Percentiles rank a stretch among this genome's conserved stretches.
Conservation (phyloP, 2,888 invertebrate species). For the Epiblema foenella region DNA sequence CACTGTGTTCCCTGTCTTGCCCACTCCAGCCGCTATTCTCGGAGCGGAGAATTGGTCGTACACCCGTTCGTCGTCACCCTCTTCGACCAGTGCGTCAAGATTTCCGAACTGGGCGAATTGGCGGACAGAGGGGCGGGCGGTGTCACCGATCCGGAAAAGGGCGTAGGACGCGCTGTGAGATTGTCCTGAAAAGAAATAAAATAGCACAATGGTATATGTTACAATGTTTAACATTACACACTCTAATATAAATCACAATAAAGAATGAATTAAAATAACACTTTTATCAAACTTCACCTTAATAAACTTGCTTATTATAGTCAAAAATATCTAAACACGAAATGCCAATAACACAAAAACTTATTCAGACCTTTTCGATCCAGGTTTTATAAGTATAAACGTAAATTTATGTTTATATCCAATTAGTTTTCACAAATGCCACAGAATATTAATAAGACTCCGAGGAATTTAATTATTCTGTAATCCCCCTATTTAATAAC, state of each 20-base stretch:
- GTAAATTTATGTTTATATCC: no score
- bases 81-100: conserved; percentile 89
- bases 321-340: no score
- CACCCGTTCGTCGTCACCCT: conserved; percentile 88
- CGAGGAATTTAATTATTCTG: conserved; percentile 24
- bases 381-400: no score
- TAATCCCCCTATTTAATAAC: conserved; percentile 8
- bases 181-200: conserved; percentile 87
- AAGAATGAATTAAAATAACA: background rate
- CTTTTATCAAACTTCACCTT: conserved; percentile 66
- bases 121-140: conserved; percentile 90
- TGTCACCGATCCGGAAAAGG: conserved; percentile 91
- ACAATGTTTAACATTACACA: no score
- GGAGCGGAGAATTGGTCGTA: conserved; percentile 94
- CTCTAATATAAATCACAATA: no score
- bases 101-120: conserved; percentile 94
- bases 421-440: conserved; percentile 11
- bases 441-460: conserved; percentile 24
- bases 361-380: no score
- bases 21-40: conserved; percentile 88
- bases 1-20: conserved; percentile 91
- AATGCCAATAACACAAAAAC: no score
- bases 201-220: no score
- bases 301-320: conserved; percentile 24
- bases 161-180: conserved; percentile 92